Evolutionary conservation across 2,113 vertebrate species (phyloP).

Genomic region (Syngnathus floridae): DNA sequence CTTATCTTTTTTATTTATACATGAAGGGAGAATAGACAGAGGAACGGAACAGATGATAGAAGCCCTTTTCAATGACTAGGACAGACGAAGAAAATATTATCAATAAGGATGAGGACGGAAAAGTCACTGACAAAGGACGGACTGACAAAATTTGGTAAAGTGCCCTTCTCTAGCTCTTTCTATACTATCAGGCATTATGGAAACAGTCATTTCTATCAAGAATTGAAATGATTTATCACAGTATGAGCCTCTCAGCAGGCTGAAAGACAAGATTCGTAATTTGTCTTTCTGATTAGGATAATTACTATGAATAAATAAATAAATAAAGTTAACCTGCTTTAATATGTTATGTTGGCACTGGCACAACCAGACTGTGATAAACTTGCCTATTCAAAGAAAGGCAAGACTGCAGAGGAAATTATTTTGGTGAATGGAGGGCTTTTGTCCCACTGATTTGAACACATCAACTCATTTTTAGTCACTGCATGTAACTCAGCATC

Average conservation of each 20-base stretch:
- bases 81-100: too few species aligned
- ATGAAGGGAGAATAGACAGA: too few species aligned
- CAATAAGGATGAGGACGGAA: too few species aligned
- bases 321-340: background rate
- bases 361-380: slow-evolving; percentile 5
- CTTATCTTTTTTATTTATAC: too few species aligned
- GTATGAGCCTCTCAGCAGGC: slow-evolving; percentile 6
- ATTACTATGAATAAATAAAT: slow-evolving; percentile 23
- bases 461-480: slow-evolving; percentile 48
- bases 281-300: slow-evolving; percentile 20
- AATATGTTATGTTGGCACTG: slow-evolving; percentile 31
- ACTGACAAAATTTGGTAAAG: too few species aligned
- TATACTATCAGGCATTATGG: slow-evolving; percentile 35
- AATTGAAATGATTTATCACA: slow-evolving; percentile 18
- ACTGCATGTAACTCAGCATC: slow-evolving; percentile 38
- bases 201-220: slow-evolving; percentile 25
- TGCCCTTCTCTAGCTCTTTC: background rate
- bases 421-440: slow-evolving; percentile 10
- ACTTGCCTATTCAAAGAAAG: slow-evolving; percentile 6
- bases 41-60: too few species aligned
- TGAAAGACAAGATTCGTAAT: slow-evolving; percentile 18
- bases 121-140: too few species aligned
- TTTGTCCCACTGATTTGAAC: slow-evolving; percentile 26
- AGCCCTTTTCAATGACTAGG: too few species aligned
- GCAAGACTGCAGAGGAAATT: slow-evolving; percentile 18